A percentile compares a stretch with the other conserved stretches of the same genome.
phyloP scores from a whole-genome alignment of 2,113 vertebrate species.

The Paramormyrops kingsleyae region DNA sequence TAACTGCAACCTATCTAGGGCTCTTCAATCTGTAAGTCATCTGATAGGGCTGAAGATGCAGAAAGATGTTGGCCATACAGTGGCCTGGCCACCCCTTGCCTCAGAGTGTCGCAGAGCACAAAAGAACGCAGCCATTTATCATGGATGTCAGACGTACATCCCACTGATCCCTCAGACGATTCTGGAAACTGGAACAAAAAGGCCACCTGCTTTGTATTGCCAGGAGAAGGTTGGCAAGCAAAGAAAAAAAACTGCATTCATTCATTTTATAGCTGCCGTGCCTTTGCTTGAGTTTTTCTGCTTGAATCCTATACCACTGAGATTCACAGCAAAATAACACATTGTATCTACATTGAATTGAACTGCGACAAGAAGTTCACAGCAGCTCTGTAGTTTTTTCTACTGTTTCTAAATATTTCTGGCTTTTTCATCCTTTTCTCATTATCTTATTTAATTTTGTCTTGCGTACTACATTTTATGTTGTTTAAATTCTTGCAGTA shows the following conservation, averaged over 20 bases:
- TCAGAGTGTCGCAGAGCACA: background rate
- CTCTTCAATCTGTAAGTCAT: constrained; percentile 8
- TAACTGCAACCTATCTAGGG: constrained; percentile 3
- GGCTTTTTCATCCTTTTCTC: background rate
- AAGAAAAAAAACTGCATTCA: background rate
- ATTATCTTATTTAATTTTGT: background rate
- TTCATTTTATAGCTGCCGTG: background rate
- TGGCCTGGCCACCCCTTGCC: background rate
- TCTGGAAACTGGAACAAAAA: background rate
- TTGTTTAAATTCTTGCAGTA: background rate
- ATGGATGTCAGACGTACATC: constrained; percentile 1
- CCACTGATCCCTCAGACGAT: background rate
- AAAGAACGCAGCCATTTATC: constrained; percentile 13
- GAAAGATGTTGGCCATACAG: background rate
- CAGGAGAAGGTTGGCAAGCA: background rate
- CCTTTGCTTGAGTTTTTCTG: background rate
- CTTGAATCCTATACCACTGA: background rate
- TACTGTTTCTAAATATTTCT: background rate
- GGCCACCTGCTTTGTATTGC: background rate
- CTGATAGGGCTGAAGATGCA: constrained; percentile 2
- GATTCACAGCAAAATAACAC: background rate
- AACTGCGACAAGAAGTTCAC: background rate
- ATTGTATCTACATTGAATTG: background rate
- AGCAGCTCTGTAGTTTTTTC: background rate
- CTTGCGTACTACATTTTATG: background rate